Conservation (phyloP, 2,888 invertebrate species). For the Volucella zonaria region DNA sequence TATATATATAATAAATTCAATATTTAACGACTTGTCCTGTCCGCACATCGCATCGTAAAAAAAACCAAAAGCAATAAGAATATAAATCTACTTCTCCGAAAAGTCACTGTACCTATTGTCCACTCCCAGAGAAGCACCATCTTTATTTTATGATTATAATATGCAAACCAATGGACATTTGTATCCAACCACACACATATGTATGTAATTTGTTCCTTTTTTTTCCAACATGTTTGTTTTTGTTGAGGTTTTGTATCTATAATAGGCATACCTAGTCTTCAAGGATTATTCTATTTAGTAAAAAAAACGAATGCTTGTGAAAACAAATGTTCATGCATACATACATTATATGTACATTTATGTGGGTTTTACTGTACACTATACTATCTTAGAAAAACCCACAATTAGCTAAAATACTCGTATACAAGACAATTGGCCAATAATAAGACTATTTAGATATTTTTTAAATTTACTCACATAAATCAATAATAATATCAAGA, state of each 20-base stretch:
- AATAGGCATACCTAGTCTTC: constrained; percentile 50
- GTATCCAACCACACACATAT: constrained; percentile 66
- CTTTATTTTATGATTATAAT: constrained; percentile 82
- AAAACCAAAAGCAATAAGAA: constrained; percentile 42
- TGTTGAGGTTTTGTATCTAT: constrained; percentile 69
- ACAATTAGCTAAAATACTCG: constrained; percentile 17
- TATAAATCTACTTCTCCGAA: constrained; percentile 30
- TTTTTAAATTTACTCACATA: constrained; percentile 36
- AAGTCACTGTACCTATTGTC: constrained; percentile 38
- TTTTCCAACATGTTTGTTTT: constrained; percentile 47
- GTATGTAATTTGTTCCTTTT: constrained; percentile 42
- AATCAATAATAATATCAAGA: constrained; percentile 57
- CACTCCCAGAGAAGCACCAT: constrained; percentile 76
- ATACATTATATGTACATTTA: background rate
- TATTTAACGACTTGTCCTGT: constrained; percentile 76
- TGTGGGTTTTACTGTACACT: no score
- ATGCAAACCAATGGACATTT: constrained; percentile 79
- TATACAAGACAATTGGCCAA: background rate
- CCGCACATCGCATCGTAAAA: constrained; percentile 76
- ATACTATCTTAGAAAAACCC: no score
- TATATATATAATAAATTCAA: constrained; percentile 49
- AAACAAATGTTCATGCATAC: constrained; percentile 4
- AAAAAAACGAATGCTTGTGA: background rate
- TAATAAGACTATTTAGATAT: constrained; percentile 7
- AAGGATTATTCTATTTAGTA: constrained; percentile 42